These are phyloP conservation scores for Liopterus haemorrhoidalis DNA, from an alignment of 2,888 invertebrate species.

Conservation along the genomic window DNA sequence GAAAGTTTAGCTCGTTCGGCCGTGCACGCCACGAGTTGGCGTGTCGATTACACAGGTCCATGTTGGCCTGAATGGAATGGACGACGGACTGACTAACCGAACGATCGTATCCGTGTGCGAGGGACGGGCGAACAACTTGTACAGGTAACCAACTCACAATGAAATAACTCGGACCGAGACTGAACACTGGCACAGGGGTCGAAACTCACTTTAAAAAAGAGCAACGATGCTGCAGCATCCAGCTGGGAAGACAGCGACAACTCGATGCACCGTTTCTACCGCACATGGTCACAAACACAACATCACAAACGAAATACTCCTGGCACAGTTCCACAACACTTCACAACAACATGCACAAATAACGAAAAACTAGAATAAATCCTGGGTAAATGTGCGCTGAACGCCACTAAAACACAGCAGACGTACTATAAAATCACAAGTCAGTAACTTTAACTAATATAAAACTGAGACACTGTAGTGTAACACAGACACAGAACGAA, in stretches of 20 bases:
- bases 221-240: conserved; percentile 6
- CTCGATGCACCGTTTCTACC: no score
- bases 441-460: not conserved
- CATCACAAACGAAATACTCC: no score
- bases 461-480: not conserved
- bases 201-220: conserved; percentile 25
- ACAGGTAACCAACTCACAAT: conserved; percentile 20
- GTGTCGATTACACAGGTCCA: no score
- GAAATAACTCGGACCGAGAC: conserved; percentile 24
- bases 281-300: no score
- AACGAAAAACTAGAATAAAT: no score
- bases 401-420: conserved; percentile 1
- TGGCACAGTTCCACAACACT: no score
- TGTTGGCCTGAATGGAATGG: no score
- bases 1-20: conserved; percentile 28
- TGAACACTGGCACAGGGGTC: conserved; percentile 23
- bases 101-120: no score
- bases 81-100: no score
- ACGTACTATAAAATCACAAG: not conserved
- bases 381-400: no score
- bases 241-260: not conserved
- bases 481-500: not conserved
- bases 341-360: no score
- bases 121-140: conserved; percentile 8
- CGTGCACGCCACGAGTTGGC: conserved; percentile 10